Evolutionary conservation across 2,113 vertebrate genomes (phyloP), one percentile per base, ranked within the genome.

Genomic region (Pluvianellus socialis): DNA sequence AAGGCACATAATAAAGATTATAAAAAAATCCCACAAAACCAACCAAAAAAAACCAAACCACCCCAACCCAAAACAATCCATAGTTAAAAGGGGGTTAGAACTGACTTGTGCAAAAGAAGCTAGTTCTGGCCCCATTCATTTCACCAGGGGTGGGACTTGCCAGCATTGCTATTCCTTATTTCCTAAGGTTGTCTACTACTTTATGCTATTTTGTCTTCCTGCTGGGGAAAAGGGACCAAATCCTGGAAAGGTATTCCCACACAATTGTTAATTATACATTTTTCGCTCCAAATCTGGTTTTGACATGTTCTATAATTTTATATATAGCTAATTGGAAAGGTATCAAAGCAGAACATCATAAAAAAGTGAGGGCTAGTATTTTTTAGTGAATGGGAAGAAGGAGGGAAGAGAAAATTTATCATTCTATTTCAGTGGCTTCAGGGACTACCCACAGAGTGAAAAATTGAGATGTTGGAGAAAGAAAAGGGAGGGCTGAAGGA

Each of bases 121-220:
- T 56, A 59, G 63, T 84, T 80, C 26, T 28, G 21, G 3, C 67
- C 27, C 26, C 10, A 32, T 3, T 30, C 38, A 42, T 83, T 76
- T 93, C n/a, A 40, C 10, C 9, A 45, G 21, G 24, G 18, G 20
- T 87, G 27, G 7, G 9, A 32, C 3, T 67, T 82, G 14, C 40
- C 35, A 52, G 14, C 1, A 7, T 17, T 66, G 14, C 21, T 56
- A 12, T 38, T 7, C 14, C 5, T 2, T 9, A 0, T 62, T 86
- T 81, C 19, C 23, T 47, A 33, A 26, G 50, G 22, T 3, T 79
- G 6, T 8, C 4, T 70, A 20, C n/a, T 45, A 13, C 26, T 30
- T 63, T 30, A 47, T 76, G 8, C 5, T 42, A 6, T 63, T 87
- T 90, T 10, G 7, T 81, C 11, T 68, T 74, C 12, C 40, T 73